Conservation (phyloP, 2,888 invertebrate species). For the Heteromyza rotundicornis region DNA sequence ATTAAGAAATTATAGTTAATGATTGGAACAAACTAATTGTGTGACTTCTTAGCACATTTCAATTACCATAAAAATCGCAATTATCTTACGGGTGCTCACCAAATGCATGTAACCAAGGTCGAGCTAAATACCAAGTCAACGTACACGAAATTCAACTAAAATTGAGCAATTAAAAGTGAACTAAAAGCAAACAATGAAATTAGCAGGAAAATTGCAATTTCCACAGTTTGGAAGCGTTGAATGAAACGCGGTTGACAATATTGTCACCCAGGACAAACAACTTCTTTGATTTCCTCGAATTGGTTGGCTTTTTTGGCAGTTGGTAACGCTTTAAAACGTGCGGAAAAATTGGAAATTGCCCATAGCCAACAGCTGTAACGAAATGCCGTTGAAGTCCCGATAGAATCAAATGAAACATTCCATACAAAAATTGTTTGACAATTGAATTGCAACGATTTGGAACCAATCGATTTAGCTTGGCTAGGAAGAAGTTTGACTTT, state of each 20-base stretch:
- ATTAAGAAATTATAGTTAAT: too few relatives aligned
- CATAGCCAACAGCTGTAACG: conserved; percentile 43
- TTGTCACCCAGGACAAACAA: conserved; percentile 18
- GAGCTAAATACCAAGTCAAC: conserved; percentile 18
- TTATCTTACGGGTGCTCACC: too few relatives aligned
- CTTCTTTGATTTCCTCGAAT: conserved; percentile 29
- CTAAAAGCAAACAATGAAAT: conserved; percentile 30
- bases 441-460: conserved; percentile 48
- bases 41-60: too few relatives aligned
- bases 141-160: background rate
- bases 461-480: conserved; percentile 47
- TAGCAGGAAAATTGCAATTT: conserved; percentile 48
- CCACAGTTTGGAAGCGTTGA: conserved; percentile 28
- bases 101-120: conserved; percentile 16
- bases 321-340: conserved; percentile 29
- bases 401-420: conserved; percentile 9
- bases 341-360: conserved; percentile 37
- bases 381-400: conserved; percentile 27
- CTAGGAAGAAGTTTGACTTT: conserved; percentile 29
- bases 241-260: conserved; percentile 1
- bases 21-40: too few relatives aligned
- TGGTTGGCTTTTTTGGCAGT: conserved; percentile 17
- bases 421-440: conserved; percentile 19
- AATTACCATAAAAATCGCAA: too few relatives aligned
- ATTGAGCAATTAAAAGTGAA: conserved; percentile 35